Conservation (phyloP, 2,888 invertebrate genomes). For the Julus scandinavius region DNA sequence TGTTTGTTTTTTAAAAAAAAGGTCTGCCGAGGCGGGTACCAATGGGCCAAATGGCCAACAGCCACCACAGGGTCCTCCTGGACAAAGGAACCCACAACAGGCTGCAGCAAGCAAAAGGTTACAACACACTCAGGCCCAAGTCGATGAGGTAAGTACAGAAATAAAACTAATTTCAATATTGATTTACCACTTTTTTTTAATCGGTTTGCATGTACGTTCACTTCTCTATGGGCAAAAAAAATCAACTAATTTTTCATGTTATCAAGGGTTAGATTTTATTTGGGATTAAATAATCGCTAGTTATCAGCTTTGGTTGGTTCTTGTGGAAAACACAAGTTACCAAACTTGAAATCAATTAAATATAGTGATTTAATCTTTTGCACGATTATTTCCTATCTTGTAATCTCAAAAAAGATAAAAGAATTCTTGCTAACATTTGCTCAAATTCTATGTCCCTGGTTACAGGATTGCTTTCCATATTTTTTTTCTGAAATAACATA, state of each 20-base stretch:
- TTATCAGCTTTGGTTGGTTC: background rate
- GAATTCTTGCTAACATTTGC: background rate
- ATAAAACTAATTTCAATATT: background rate
- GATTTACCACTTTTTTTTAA: background rate
- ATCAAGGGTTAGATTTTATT: too few relatives aligned
- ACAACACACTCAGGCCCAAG: conserved; percentile 87
- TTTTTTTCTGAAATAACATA: background rate
- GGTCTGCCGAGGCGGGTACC: conserved; percentile 59
- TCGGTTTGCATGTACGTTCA: too few relatives aligned
- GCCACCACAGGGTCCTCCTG: conserved; percentile 78
- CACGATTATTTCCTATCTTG: background rate
- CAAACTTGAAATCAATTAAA: background rate
- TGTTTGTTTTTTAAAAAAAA: background rate
- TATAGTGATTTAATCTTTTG: background rate
- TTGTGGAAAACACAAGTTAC: background rate
- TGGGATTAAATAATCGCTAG: background rate
- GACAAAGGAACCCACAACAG: conserved; percentile 78
- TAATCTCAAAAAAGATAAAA: background rate
- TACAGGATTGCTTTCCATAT: background rate
- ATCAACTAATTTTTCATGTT: too few relatives aligned
- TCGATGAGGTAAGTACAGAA: conserved; percentile 72
- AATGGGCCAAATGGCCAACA: conserved; percentile 57
- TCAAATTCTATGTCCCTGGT: background rate
- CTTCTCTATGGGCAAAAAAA: too few relatives aligned
- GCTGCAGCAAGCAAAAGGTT: conserved; percentile 83